Percentiles rank a stretch among this genome's conserved stretches.
Evolutionary conservation across 2,888 invertebrate genomes (phyloP).

Genomic region (Bugulina stolonifera): DNA sequence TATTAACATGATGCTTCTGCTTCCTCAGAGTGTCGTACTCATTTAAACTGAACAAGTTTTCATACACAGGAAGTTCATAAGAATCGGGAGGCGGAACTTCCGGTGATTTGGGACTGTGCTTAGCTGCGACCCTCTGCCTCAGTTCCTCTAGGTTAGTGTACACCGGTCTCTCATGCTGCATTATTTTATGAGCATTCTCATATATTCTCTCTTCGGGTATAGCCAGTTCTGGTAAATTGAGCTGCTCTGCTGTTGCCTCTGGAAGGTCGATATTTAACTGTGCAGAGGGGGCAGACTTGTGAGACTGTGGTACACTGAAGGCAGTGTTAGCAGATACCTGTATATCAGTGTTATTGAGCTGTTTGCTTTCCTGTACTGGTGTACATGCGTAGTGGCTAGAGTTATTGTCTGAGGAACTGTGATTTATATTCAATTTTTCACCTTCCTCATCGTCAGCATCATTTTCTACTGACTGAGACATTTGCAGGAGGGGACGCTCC

Average conservation of each 20-base stretch:
- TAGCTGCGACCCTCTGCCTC: not conserved
- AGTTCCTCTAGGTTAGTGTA: constrained; percentile 20
- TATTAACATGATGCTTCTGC: constrained; percentile 24
- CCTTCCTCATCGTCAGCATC: not conserved
- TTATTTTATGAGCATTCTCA: constrained; percentile 16
- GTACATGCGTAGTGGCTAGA: constrained; percentile 24
- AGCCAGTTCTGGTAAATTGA: not conserved
- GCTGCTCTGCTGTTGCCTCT: not conserved
- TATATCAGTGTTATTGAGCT: not conserved
- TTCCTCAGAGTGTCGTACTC: constrained; percentile 14
- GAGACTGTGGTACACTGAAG: not conserved
- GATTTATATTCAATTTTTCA: constrained; percentile 20
- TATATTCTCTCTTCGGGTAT: constrained; percentile 3
- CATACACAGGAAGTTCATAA: constrained; percentile 17
- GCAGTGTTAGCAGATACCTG: not conserved
- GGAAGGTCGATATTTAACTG: not conserved
- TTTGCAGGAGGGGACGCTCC: not conserved
- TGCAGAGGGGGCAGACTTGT: not conserved
- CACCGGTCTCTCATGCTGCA: constrained; percentile 6
- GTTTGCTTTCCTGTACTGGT: not conserved
- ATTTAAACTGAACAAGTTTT: constrained; percentile 21
- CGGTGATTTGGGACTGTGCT: not conserved
- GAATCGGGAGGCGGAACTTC: not conserved
- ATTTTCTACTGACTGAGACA: not conserved
- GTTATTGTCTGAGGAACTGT: constrained; percentile 24